Percentiles rank a stretch among this genome's conserved stretches.
These are phyloP conservation scores for Dicycla oo DNA, from an alignment of 2,888 invertebrate species.

Conservation along the genomic window DNA sequence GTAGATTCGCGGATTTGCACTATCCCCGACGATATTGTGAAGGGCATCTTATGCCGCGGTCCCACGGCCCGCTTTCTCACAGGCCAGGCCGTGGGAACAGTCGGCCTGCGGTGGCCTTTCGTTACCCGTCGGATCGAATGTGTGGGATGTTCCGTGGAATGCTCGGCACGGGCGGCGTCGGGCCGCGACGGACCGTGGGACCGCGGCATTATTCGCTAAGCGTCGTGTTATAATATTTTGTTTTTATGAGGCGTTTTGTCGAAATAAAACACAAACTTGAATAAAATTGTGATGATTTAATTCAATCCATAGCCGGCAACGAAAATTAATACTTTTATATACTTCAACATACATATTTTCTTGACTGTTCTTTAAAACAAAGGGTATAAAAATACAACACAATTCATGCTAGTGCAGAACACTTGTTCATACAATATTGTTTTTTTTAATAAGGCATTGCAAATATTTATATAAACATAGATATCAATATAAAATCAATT, in stretches of 20 bases:
- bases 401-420: slow-evolving; percentile 49
- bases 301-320: slow-evolving; percentile 86
- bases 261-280: slow-evolving; percentile 72
- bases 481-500: slow-evolving; percentile 40
- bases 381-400: slow-evolving; percentile 59
- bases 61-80: too few species aligned
- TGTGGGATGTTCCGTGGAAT: too few species aligned
- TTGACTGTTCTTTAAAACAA: slow-evolving; percentile 57
- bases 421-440: slow-evolving; percentile 35
- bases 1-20: too few species aligned
- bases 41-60: too few species aligned
- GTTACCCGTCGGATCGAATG: too few species aligned
- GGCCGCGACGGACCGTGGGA: too few species aligned
- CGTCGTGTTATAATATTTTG: background rate
- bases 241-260: background rate
- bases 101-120: too few species aligned
- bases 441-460: slow-evolving; percentile 43
- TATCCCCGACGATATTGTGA: too few species aligned
- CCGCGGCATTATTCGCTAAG: background rate
- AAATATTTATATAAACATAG: slow-evolving; percentile 45
- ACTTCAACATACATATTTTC: slow-evolving; percentile 61
- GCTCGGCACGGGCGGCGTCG: too few species aligned
- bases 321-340: slow-evolving; percentile 74
- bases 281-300: slow-evolving; percentile 88
- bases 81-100: too few species aligned